Percentiles rank a stretch among this genome's conserved stretches.
Evolutionary conservation across 2,113 vertebrate genomes (phyloP).

Genomic region (Pan troglodytes): NHGRI_mPanTro3-v2.1_pri NC_072407.2:116777501-116778000

Average conservation of each 20-base stretch:
- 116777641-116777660: too few species aligned
- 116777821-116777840: background rate
- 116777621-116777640: too few species aligned
- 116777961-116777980: background rate
- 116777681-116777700: too few species aligned
- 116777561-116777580: too few species aligned
- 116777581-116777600: too few species aligned
- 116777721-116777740: background rate
- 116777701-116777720: background rate
- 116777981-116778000: background rate
- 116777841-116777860: background rate
- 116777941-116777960: background rate
- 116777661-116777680: too few species aligned
- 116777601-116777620: too few species aligned
- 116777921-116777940: background rate
- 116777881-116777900: background rate
- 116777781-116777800: background rate
- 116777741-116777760: background rate
- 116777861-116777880: background rate
- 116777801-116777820: slow-evolving; percentile 6
- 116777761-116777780: background rate
- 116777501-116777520: too few species aligned
- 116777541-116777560: too few species aligned
- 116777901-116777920: background rate
- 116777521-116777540: too few species aligned